Evolutionary conservation across 2,113 vertebrate species (phyloP).

Genomic region (Tragelaphus scriptus): DNA sequence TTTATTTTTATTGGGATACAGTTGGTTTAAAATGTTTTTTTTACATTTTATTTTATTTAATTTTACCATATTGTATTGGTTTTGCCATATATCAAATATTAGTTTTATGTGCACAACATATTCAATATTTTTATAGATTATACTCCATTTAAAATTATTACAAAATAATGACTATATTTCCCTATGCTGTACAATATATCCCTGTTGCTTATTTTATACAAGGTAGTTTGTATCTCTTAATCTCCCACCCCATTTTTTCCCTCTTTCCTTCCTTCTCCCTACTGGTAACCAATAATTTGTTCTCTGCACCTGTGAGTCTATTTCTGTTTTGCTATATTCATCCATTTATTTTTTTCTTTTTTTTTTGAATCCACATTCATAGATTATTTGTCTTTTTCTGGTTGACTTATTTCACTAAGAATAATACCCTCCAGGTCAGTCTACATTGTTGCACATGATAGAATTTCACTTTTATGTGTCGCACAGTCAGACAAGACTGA

Average conservation of each 20-base stretch:
- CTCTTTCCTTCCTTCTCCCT: not conserved
- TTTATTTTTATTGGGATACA: not conserved
- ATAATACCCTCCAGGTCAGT: not conserved
- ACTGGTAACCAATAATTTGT: not conserved
- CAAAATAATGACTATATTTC: not conserved
- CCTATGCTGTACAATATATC: not conserved
- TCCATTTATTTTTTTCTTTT: not conserved
- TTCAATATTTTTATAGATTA: not conserved
- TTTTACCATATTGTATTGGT: too few relatives aligned
- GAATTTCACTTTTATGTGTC: not conserved
- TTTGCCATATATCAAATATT: not conserved
- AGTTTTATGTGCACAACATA: not conserved
- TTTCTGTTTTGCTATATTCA: not conserved
- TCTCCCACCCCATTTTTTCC: not conserved
- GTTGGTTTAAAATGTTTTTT: not conserved
- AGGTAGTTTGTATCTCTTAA: not conserved
- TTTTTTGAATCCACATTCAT: not conserved
- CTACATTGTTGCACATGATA: not conserved
- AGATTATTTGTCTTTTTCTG: not conserved
- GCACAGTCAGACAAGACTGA: accelerated
- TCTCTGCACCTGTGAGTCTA: not conserved
- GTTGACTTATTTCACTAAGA: not conserved
- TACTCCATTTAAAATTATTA: not conserved
- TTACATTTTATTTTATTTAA: too few relatives aligned
- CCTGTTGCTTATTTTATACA: not conserved